Conservation (phyloP, 2,113 vertebrate species). For the Daboia siamensis region DNA sequence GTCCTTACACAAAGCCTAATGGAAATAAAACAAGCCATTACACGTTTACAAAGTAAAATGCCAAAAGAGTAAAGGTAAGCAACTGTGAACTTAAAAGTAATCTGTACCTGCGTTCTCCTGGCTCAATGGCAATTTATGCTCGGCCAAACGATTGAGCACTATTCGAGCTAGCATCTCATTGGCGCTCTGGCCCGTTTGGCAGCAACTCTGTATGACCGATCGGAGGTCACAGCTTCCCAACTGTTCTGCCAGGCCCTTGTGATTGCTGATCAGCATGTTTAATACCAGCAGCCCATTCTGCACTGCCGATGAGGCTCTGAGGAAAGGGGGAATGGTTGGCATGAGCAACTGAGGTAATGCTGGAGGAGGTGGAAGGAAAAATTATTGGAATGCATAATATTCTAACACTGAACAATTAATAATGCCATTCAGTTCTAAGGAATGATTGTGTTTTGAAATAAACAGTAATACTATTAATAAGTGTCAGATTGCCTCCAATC, state of each 20-base stretch:
- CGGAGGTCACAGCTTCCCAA: conserved; percentile 74
- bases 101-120: conserved; percentile 58
- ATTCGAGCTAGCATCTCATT: conserved; percentile 76
- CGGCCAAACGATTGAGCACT: conserved; percentile 80
- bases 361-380: neutral
- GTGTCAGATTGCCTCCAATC: neutral
- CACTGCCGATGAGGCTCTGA: conserved; percentile 79
- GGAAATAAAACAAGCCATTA: neutral
- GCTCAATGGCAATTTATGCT: conserved; percentile 64
- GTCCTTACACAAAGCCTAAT: neutral
- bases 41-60: neutral
- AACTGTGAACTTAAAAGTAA: neutral
- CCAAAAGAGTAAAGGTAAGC: accelerated
- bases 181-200: conserved; percentile 60
- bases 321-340: neutral
- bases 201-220: conserved; percentile 72
- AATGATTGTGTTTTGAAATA: neutral
- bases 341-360: neutral
- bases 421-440: neutral
- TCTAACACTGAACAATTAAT: neutral
- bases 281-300: conserved; percentile 85
- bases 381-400: neutral
- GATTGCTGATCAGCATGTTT: conserved; percentile 82
- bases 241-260: conserved; percentile 87
- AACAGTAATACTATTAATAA: neutral